Evolutionary conservation across 1,140 invertebrate species (phyloP), one percentile per base, ranked within the genome.

Genomic region (Phocides pigmalion): DNA sequence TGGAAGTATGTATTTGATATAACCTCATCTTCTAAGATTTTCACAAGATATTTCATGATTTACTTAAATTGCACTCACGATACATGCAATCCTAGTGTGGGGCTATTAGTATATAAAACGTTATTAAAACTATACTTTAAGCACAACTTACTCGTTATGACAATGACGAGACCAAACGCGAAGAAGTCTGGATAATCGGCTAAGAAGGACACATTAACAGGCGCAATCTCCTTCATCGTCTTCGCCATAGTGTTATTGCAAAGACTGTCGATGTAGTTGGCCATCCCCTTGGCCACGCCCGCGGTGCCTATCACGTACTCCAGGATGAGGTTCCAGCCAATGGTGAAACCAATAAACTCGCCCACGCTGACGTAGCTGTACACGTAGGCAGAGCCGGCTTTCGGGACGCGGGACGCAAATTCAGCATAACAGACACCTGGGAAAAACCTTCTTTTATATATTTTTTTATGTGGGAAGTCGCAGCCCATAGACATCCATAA

Each of bases 361-460:
- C 97, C 97, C 4, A 98, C 95, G 68, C 95, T 96, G 2, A 97
- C 96, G 90, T 98, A 98, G 77, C 95, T 97, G 92, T 97, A 98
- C 3, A 97, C 94, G 85, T 98, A 98, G 0, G 97, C 96, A 0
- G 96, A 97, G 1, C 97, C 97, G 0, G 97, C 95, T 81, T 95
- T 95, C 0, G 97, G 97, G 0, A 97, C 96, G 65, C 97, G 90
- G 0, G 96, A 94, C 1, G 96, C 97, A 87, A 98, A 98, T 90
- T 98, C 97, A 0, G 97, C 97, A 90, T 96, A 96, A 75, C 95
- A 96, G n/a, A 96, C 84, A 37, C 95, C 95, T 96, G 76, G 14
- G 74, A 78, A 17, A 12, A 46, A 35, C 32, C 6, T 8, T 35
- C n/a, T 4, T 11, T 2, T 9, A 35, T 2, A 35, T 35, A 35